Evolutionary conservation across 1,140 invertebrate genomes (phyloP).

Genomic region (Euwallacea similis): DNA sequence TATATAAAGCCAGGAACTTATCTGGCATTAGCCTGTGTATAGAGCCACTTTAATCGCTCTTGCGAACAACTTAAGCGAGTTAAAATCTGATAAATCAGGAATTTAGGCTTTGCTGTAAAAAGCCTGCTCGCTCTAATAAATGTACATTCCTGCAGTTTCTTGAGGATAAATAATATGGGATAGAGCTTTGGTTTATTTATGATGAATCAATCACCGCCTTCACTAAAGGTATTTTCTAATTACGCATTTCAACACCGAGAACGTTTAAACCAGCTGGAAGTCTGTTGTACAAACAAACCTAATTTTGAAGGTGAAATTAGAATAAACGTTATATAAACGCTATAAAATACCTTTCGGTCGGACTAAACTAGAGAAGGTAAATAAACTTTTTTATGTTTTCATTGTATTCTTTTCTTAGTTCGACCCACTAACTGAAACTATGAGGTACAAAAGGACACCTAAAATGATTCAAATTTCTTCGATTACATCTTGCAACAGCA

Average conservation of each 20-base stretch:
- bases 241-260: constrained; percentile 12
- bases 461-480: constrained; percentile 33
- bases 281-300: constrained; percentile 17
- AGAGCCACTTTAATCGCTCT: constrained; percentile 20
- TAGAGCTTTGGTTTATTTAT: constrained; percentile 10
- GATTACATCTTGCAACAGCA: constrained; percentile 30
- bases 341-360: constrained; percentile 8
- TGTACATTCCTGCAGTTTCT: neutral
- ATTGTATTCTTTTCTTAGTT: no score
- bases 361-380: neutral
- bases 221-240: constrained; percentile 18
- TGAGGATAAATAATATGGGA: neutral
- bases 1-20: constrained; percentile 33
- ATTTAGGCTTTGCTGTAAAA: neutral
- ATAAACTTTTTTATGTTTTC: neutral
- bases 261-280: constrained; percentile 22
- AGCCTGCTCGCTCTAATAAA: neutral
- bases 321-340: constrained; percentile 14
- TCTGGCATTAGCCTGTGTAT: constrained; percentile 34
- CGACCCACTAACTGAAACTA: no score
- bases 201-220: constrained; percentile 13
- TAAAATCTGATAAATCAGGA: constrained; percentile 22
- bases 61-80: constrained; percentile 25
- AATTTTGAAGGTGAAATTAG: constrained; percentile 17
- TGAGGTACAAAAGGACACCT: no score